Evolutionary conservation across 2,113 vertebrate species (phyloP).

Genomic region (Hiodon alosoides): DNA sequence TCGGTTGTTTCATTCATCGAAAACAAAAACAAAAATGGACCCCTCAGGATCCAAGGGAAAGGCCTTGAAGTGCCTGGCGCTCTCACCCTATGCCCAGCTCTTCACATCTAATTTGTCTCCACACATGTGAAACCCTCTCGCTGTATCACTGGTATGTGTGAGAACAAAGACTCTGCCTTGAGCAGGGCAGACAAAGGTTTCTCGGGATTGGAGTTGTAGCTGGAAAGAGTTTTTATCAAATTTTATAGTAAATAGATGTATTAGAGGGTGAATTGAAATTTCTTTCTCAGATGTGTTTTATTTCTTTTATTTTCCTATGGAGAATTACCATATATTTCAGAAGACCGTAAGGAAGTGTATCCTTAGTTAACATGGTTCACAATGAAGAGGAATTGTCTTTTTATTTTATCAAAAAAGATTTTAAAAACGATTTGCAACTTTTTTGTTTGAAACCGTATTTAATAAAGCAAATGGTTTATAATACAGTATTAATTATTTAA

Average conservation of each 20-base stretch:
- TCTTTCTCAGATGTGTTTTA: neutral
- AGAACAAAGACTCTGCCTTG: constrained; percentile 1
- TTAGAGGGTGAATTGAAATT: no score
- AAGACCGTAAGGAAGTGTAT: no score
- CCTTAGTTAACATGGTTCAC: no score
- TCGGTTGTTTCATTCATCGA: constrained; percentile 35
- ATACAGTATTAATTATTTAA: no score
- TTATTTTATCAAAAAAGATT: no score
- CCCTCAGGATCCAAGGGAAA: constrained; percentile 26
- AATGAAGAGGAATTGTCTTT: no score
- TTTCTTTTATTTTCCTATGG: neutral
- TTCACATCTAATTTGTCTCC: neutral
- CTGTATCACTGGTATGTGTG: neutral
- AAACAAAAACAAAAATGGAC: constrained; percentile 27
- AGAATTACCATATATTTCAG: neutral
- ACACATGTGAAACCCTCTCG: neutral
- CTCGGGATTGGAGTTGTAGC: neutral
- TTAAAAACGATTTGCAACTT: no score
- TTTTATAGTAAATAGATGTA: no score
- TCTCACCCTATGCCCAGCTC: neutral
- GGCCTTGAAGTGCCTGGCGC: neutral
- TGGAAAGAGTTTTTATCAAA: neutral
- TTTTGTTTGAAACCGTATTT: no score
- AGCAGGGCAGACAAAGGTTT: neutral
- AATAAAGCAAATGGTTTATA: no score